Conservation (phyloP, 2,888 invertebrate genomes). For the Macrophya annulata region DNA sequence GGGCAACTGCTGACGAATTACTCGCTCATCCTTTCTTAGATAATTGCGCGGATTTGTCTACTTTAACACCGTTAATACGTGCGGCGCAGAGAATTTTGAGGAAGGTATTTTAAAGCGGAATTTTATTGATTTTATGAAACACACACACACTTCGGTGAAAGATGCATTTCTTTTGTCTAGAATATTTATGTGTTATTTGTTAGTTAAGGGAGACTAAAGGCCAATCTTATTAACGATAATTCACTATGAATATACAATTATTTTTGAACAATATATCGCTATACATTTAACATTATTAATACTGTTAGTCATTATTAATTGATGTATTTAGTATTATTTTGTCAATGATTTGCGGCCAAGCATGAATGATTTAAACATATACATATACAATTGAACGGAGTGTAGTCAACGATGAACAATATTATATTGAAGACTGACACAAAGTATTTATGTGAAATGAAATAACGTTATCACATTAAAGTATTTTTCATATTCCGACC, state of each 20-base stretch:
- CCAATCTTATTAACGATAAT: not conserved
- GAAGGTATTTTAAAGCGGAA: constrained; percentile 77
- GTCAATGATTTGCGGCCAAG: constrained; percentile 19
- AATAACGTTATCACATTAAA: not conserved
- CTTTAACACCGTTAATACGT: constrained; percentile 93
- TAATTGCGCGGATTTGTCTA: constrained; percentile 90
- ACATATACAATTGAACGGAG: not conserved
- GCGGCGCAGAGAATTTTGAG: constrained; percentile 94
- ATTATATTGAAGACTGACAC: constrained; percentile 49
- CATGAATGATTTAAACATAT: constrained; percentile 11
- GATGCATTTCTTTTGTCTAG: constrained; percentile 6
- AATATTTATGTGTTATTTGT: not conserved
- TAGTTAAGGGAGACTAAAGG: not conserved
- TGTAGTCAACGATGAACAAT: constrained; percentile 25
- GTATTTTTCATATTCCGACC: constrained; percentile 38
- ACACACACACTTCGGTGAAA: not conserved
- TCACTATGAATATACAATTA: constrained; percentile 29
- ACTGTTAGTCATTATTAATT: constrained; percentile 31
- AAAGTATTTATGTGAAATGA: constrained; percentile 37
- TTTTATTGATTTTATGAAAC: not conserved
- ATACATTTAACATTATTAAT: constrained; percentile 26
- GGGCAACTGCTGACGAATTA: constrained; percentile 90
- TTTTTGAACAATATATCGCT: constrained; percentile 32
- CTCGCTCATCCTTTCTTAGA: constrained; percentile 90
- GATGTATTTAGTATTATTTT: constrained; percentile 38